Evolutionary conservation across 2,113 vertebrate species (phyloP), one percentile per base, ranked within the genome.

Genomic region (human (Homo sapiens)): DNA sequence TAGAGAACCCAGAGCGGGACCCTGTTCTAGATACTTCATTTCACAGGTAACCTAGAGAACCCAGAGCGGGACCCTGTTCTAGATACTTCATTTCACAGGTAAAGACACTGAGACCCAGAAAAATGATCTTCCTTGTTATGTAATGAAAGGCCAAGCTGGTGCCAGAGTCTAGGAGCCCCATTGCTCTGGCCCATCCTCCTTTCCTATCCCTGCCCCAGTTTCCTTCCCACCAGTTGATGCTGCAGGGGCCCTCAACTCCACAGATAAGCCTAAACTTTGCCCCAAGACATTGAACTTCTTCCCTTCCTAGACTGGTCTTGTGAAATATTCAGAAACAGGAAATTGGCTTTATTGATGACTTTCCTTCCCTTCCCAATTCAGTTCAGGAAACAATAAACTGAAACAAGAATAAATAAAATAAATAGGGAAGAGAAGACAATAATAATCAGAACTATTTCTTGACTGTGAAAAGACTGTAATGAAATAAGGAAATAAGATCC

Each of bases 181-280:
- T 13, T 0, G 0, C 57, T n/a, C 12, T 22, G 57, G 32, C 30
- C 52, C 10, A 9, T 6, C 25, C 25, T 43, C 61, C 16, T 22
- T 80, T 59, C 6, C 5, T 17, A 35, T 12, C 32, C 55, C 8
- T 35, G 4, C 10, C n/a, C 18, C 27, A 0, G 2, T 9, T 61
- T 32, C 43, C 40, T 25, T 18, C 27, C 18, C 70, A 52, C n/a
- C 22, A 87, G 61, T 3, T n/a, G 23, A 30, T 35, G 48, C 61
- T 14, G 30, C 20, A 40, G 75, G 20, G 25, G 32, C 16, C 57
- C n/a, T n/a, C 48, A 61, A 9, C 6, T 55, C 59, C 48, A 40
- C 43, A 73, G 45, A 30, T 14, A 30, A 1, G 35, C 66, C 75
- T 22, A 17, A 18, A 16, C 32, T 72, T n/a, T 9, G 40, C 40